Evolutionary conservation across 1,140 invertebrate species (phyloP), one percentile per base, ranked within the genome.

Genomic region (Sycophaga agraensis): DNA sequence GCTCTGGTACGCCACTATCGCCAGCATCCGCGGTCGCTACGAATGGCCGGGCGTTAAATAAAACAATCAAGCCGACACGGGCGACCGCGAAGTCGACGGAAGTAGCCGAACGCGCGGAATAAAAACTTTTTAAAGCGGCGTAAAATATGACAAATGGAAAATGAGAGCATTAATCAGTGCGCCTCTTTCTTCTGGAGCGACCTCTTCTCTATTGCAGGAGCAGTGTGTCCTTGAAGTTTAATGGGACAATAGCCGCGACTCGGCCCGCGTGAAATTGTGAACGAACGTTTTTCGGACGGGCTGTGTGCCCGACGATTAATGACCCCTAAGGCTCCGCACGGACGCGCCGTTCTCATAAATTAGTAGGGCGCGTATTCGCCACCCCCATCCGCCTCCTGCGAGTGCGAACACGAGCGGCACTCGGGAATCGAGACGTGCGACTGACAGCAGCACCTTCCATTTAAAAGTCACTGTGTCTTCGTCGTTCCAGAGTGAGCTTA

Each of bases 261-360:
- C n/a, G 48, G 63, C n/a, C n/a, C n/a, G 63, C 63, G 63, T 67
- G 54, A 69, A 69, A 69, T 67, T 69, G 64, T 42, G 35, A 67
- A 65, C 66, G 57, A 67, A 64, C 61, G 59, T 65, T 67, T 65
- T 62, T 54, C 34, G 39, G 28, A 40, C 40, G 17, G 12, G 14
- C 34, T 24, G 16, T n/a, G 16, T 9, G 45, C 9, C 5, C 24
- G 22, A 39, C 12, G 5, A 45, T n/a, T 17, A 19, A 21, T 14
- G 24, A 24, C 4, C 22, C 4, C 22, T 4, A n/a, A 39, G 37
- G 6, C 22, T 2, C 2, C 39, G 17, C 55, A 34, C 28, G 55
- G 43, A 58, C 40, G 53, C 39, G 49, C 34, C 39, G 57, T 45
- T 37, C 53, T 65, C 39, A 61, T 61, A 59, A 61, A 65, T 61